Evolutionary conservation across 2,797 vertebrate genomes (phyloP).

Genomic region (Cossypha polioptera): DNA sequence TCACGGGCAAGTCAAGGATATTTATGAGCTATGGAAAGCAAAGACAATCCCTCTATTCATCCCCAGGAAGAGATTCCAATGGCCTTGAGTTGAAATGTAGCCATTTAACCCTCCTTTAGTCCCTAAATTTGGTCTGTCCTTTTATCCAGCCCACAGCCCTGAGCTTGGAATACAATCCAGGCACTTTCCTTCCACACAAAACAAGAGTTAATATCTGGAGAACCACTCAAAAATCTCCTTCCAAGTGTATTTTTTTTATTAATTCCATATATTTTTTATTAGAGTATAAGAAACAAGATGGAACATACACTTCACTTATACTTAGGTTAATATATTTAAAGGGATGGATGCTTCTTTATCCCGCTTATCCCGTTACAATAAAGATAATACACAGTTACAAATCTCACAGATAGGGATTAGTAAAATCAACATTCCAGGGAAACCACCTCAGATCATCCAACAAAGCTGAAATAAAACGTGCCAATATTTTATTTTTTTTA

Average conservation of each 20-base stretch:
- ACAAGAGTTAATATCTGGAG: background rate
- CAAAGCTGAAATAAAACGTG: background rate
- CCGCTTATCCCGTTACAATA: background rate
- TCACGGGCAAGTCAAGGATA: background rate
- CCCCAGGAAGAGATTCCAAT: background rate
- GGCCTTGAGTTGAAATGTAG: background rate
- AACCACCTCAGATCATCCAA: background rate
- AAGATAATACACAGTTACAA: slow-evolving; percentile 28
- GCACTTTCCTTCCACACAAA: background rate
- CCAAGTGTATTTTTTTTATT: background rate
- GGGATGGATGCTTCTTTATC: background rate
- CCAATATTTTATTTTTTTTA: background rate
- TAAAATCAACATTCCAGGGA: background rate
- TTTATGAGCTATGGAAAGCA: slow-evolving; percentile 21
- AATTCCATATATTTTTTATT: slow-evolving; percentile 38
- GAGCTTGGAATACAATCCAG: background rate
- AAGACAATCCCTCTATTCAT: slow-evolving; percentile 17
- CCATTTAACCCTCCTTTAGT: background rate
- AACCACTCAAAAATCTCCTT: background rate
- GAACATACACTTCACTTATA: background rate
- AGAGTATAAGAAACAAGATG: slow-evolving; percentile 30
- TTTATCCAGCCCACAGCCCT: background rate
- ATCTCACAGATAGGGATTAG: slow-evolving; percentile 27
- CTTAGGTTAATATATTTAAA: slow-evolving; percentile 15
- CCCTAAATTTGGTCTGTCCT: background rate